Conservation (phyloP, 2,888 invertebrate species). For the Protonemura montana region DNA sequence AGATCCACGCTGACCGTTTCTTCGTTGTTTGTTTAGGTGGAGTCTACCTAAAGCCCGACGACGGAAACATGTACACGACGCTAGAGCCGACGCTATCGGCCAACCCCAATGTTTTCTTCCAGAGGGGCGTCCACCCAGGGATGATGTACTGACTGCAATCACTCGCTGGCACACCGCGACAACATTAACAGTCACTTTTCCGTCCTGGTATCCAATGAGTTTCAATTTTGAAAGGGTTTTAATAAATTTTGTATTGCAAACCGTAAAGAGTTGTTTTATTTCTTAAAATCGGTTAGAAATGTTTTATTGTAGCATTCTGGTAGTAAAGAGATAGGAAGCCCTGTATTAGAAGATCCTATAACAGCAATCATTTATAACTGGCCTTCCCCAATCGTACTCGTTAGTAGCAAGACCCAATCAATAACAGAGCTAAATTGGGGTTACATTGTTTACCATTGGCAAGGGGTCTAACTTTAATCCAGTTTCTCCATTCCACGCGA, state of each 20-base stretch:
- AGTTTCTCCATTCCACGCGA: too few species aligned
- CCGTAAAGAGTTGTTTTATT: not conserved
- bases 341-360: too few species aligned
- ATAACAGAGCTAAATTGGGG: too few species aligned
- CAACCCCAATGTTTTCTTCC: constrained; percentile 91
- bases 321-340: too few species aligned
- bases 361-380: too few species aligned
- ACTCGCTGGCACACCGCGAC: not conserved
- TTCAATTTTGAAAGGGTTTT: not conserved
- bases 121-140: constrained; percentile 86
- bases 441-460: too few species aligned
- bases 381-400: too few species aligned
- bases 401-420: too few species aligned
- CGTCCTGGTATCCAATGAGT: not conserved
- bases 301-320: not conserved
- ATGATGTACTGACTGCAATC: constrained; percentile 79
- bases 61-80: constrained; percentile 85
- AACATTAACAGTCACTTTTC: not conserved
- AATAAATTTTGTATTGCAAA: not conserved
- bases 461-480: too few species aligned
- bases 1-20: constrained; percentile 52
- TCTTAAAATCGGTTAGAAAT: not conserved
- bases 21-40: constrained; percentile 63
- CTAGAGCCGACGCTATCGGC: constrained; percentile 85
- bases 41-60: constrained; percentile 81